These are phyloP conservation scores for Leuciscus idus DNA, from an alignment of 2,113 vertebrate species.

Conservation along the genomic window DNA sequence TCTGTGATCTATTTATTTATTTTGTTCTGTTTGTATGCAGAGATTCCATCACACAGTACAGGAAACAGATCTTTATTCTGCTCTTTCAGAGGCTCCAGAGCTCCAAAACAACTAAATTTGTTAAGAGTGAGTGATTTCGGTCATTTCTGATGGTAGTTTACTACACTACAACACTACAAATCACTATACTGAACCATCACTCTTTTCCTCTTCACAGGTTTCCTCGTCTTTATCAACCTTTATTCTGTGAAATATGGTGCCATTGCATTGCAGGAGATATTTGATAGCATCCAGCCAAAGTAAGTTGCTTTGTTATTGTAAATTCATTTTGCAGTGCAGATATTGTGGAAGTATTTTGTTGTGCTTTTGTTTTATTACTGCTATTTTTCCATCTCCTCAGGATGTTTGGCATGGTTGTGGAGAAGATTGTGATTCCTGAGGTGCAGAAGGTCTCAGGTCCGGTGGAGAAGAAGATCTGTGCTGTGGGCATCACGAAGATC, in stretches of 20 bases:
- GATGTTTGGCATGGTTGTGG: conserved; percentile 99
- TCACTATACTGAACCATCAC: background rate
- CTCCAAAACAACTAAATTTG: conserved; percentile 98
- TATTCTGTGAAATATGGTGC: conserved; percentile 94
- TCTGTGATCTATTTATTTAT: background rate
- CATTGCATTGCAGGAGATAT: conserved; percentile 94
- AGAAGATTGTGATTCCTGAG: conserved; percentile 97
- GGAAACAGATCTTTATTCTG: conserved; percentile 97
- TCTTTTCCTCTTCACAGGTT: conserved; percentile 78
- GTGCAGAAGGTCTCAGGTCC: conserved; percentile 96
- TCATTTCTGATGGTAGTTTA: background rate
- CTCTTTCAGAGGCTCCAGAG: conserved; percentile 97
- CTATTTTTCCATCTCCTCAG: conserved; percentile 67
- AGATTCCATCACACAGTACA: conserved; percentile 90
- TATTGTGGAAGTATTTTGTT: too few species aligned
- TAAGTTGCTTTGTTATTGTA: conserved; percentile 71
- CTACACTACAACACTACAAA: background rate
- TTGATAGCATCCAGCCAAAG: conserved; percentile 98
- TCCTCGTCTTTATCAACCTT: conserved; percentile 96
- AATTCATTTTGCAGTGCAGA: background rate
- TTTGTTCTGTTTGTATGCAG: conserved; percentile 65
- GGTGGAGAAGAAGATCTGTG: conserved; percentile 98
- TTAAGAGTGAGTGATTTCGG: conserved; percentile 87
- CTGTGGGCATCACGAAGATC: conserved; percentile 94
- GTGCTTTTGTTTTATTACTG: background rate